Evolutionary conservation across 2,113 vertebrate genomes (phyloP), one percentile per base, ranked within the genome.

Genomic region (Mesitornis unicolor): DNA sequence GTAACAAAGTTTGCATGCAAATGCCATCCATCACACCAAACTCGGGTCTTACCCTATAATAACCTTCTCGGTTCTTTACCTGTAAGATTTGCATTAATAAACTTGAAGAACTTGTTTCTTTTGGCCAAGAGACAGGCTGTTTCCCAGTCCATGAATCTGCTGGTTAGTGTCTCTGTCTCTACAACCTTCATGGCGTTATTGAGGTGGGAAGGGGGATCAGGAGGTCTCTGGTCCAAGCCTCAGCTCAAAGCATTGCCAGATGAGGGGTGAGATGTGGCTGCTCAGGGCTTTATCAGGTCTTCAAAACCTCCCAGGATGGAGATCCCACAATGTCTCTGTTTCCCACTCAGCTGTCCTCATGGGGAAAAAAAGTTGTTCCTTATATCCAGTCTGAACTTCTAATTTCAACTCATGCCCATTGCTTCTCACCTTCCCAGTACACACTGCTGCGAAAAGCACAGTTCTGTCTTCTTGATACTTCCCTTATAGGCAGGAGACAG

Each of bases 261-360:
- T 38, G n/a, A 4, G 11, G 45, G 11, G 28, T 43, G 61, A 69
- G 63, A 50, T 6, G 24, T 29, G 31, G 42, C 6, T 45, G 12
- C 24, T 56, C 33, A 63, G 18, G 48, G 36, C 42, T 63, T 76
- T 56, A 35, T 24, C 33, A 45, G 10, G n/a, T 31, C n/a, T 79
- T 67, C 35, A 54, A 16, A 47, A 47, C n/a, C 53, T 75, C 7
- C 40, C 0, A 2, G 33, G 18, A 36, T 28, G 40, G 53, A 61
- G 35, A 29, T 48, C 13, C 59, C 38, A 40, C 29, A 40, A 35
- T 6, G 5, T 9, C 31, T 75, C 21, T 31, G 13, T 28, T 43
- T 79, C 33, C 24, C 0, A 0, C 33, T 45, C 1, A 0, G 31
- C 42, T 1, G 1, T 18, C 47, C 47, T 68, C 60, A 53, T 11